Percentiles rank a stretch among this genome's conserved stretches.
phyloP scores from a whole-genome alignment of 1,140 invertebrate species.

The Drosophila ogumai region DNA sequence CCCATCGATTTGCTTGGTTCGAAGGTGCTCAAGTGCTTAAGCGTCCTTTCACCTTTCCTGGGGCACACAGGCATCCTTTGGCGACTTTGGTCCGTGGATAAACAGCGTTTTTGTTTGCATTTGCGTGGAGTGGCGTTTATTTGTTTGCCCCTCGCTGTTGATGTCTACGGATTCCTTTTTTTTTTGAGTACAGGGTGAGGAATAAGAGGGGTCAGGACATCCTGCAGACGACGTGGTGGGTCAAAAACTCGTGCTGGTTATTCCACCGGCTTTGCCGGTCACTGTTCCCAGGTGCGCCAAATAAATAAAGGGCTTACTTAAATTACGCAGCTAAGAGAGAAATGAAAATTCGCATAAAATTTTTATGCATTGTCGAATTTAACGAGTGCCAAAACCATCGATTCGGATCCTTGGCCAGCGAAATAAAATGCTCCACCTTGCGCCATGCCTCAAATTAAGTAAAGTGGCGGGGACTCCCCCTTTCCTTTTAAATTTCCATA shows the following conservation, averaged over 20 bases:
- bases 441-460: constrained; percentile 57
- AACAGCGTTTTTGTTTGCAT: constrained; percentile 62
- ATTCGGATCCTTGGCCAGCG: constrained; percentile 35
- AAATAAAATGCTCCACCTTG: constrained; percentile 42
- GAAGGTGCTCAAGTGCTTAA: constrained; percentile 41
- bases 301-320: constrained; percentile 57
- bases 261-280: constrained; percentile 25
- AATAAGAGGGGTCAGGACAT: constrained; percentile 8
- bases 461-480: constrained; percentile 40
- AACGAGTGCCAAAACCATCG: constrained; percentile 63
- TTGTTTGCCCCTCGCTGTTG: constrained; percentile 36
- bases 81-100: constrained; percentile 35
- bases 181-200: background rate
- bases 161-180: constrained; percentile 25
- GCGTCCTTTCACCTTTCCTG: constrained; percentile 65
- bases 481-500: constrained; percentile 62
- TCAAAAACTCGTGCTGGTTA: constrained; percentile 48
- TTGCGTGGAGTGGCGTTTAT: constrained; percentile 41
- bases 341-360: constrained; percentile 73
- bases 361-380: constrained; percentile 69
- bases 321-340: constrained; percentile 49
- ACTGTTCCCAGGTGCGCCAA: constrained; percentile 57
- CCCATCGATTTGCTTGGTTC: constrained; percentile 48
- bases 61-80: constrained; percentile 15
- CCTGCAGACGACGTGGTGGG: constrained; percentile 31